These are phyloP conservation scores for Catharus bicknelli DNA, from an alignment of 2,113 vertebrate genomes.

Conservation along the genomic window DNA sequence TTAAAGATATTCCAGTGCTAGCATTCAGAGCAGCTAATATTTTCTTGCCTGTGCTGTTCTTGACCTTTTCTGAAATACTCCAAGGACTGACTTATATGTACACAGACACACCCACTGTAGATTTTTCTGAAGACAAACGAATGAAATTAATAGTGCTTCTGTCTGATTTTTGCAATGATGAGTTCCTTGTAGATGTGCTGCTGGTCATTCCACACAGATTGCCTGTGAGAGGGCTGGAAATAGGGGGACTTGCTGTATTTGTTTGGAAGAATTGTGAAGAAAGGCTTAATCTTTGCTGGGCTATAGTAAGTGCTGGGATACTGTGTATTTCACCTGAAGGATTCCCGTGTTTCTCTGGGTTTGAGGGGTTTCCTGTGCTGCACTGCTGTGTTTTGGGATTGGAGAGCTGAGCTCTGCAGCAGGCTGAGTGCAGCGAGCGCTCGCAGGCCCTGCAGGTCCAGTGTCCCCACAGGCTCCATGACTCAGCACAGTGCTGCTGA, in stretches of 20 bases:
- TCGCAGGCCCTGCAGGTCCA: background rate
- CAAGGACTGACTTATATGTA: background rate
- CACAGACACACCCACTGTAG: accelerated
- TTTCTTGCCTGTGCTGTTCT: background rate
- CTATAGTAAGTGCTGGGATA: background rate
- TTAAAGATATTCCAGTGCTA: background rate
- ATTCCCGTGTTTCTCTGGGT: background rate
- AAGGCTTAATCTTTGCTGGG: background rate
- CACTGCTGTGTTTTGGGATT: background rate
- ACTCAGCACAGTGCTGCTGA: constrained; percentile 63
- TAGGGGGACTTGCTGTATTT: background rate
- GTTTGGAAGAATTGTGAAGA: background rate
- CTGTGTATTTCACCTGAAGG: background rate
- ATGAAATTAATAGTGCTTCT: background rate
- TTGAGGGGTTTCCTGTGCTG: background rate
- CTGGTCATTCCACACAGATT: accelerated
- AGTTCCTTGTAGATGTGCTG: background rate
- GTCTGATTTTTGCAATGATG: background rate
- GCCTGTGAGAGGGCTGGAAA: background rate
- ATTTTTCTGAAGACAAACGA: background rate
- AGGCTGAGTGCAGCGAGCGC: background rate
- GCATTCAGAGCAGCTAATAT: background rate
- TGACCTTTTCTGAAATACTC: background rate
- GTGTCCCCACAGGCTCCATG: constrained; percentile 48
- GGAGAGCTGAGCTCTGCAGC: background rate